Base-by-base conservation (phyloP, 2,888 invertebrate genomes). In the Fissipunctia ypsillon region DNA sequence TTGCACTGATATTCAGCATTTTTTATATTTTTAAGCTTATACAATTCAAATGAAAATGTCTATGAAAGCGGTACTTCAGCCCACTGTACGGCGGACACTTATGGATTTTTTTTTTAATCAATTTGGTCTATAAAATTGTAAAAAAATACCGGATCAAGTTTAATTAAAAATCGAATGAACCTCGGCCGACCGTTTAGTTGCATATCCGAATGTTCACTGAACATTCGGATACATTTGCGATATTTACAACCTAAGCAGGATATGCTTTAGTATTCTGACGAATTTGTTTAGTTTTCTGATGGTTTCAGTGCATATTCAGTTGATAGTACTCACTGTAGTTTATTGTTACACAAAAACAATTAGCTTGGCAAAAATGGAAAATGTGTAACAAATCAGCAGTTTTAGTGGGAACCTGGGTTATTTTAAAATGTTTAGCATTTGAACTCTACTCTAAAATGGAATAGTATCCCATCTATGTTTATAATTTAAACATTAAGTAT, bases 261-360 rank as follows among this genome's bases (percentile, higher is more conserved):
- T 69, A 60, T 64, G 28, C 10, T 67, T 28, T 45, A 56, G 31
- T 57, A 64, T 81, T 69, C 66, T 74, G 43, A 56, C 6, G 3
- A 66, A 16, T 75, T 52, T 43, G 38, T 64, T 65, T 25, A 70
- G n/a, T 50, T 74, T 67, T 50, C 19, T 28, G 43, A 71, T 50
- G 50, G 25, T 43, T 75, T 70, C 80, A 85, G 80, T 85, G 73
- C 52, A 74, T 59, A 71, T 78, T 70, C 68, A 65, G 54, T 61
- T 59, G 16, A 50, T 22, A 59, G 56, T 71, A 52, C 70, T 59
- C 67, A 77, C 54, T 50, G 35, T 31, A 38, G 35, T 61, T 64
- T 28, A 78, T 52, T 48, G 10, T 43, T 66, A 76, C 57, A 80
- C 35, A 72, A 73, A 52, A 38, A 61, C 63, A 59, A 61, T 65